phyloP scores from a whole-genome alignment of 2,113 vertebrate species.

The Tauraco erythrolophus region DNA sequence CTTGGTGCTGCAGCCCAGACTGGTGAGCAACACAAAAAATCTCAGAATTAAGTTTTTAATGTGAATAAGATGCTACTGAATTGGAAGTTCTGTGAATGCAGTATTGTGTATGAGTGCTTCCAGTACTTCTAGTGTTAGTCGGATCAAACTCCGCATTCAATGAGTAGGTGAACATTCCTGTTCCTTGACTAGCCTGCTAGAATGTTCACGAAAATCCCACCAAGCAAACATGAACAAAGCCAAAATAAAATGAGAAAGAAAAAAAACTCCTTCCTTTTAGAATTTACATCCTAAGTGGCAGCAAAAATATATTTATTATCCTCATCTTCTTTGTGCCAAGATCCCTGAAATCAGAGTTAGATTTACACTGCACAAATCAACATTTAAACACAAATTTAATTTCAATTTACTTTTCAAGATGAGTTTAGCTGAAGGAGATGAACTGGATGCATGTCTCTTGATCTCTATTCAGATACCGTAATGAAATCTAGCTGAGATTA shows the following conservation, averaged over 20 bases:
- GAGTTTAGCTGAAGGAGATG: background rate
- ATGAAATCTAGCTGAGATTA: background rate
- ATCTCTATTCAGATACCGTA: background rate
- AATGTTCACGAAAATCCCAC: background rate
- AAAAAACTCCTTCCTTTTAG: background rate
- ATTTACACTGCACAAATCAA: background rate
- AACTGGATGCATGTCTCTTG: background rate
- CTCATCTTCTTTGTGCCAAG: background rate
- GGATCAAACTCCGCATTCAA: background rate
- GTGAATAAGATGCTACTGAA: background rate
- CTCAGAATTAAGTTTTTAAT: background rate
- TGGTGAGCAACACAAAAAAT: too few relatives aligned
- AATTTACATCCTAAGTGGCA: background rate
- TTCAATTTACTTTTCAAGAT: background rate
- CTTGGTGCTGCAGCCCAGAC: too few relatives aligned
- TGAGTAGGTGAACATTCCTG: background rate
- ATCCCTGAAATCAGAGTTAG: background rate
- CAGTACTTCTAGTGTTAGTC: background rate
- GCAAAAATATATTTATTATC: background rate
- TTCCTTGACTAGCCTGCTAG: background rate
- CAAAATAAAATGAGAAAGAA: background rate
- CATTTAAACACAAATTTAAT: background rate
- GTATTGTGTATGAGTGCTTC: background rate
- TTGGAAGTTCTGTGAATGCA: background rate
- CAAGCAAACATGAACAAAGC: background rate